phyloP scores from a whole-genome alignment of 2,797 vertebrate species.

The Eleutherodactylus coqui region DNA sequence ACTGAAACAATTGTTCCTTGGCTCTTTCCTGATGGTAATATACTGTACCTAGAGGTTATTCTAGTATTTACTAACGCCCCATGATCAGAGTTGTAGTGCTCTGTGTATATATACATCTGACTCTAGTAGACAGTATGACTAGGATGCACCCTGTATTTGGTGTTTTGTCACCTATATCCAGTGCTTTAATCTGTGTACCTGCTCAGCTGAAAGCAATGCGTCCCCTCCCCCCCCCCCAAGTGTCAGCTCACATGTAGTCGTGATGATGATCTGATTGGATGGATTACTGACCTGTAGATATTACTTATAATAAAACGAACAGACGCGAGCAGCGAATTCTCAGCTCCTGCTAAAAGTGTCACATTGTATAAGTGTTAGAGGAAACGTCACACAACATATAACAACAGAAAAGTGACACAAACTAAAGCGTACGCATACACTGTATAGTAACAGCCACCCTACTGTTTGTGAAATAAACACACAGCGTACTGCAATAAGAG shows the following conservation, averaged over 20 bases:
- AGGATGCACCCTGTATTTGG: background rate
- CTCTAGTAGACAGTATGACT: background rate
- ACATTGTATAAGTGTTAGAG: slow-evolving; percentile 37
- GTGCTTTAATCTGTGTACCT: background rate
- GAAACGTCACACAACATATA: slow-evolving; percentile 1
- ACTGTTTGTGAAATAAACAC: too few species aligned
- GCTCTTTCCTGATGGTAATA: too few species aligned
- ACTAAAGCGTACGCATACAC: background rate
- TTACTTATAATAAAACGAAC: slow-evolving; percentile 53
- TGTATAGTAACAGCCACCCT: background rate
- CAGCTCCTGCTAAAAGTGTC: background rate
- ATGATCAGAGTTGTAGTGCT: too few species aligned
- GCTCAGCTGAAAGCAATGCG: background rate
- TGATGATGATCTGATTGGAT: background rate
- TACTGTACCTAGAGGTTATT: too few species aligned
- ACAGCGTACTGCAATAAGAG: background rate
- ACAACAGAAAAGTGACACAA: background rate
- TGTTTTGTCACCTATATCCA: background rate
- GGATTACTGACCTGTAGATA: slow-evolving; percentile 56
- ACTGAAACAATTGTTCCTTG: too few species aligned
- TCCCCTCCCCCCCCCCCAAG: background rate
- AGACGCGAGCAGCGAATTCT: slow-evolving; percentile 46
- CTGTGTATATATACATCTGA: too few species aligned
- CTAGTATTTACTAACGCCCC: too few species aligned
- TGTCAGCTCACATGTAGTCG: slow-evolving; percentile 20